Evolutionary conservation across 1,140 invertebrate species (phyloP), one percentile per base, ranked within the genome.

Genomic region (Plodia interpunctella): DNA sequence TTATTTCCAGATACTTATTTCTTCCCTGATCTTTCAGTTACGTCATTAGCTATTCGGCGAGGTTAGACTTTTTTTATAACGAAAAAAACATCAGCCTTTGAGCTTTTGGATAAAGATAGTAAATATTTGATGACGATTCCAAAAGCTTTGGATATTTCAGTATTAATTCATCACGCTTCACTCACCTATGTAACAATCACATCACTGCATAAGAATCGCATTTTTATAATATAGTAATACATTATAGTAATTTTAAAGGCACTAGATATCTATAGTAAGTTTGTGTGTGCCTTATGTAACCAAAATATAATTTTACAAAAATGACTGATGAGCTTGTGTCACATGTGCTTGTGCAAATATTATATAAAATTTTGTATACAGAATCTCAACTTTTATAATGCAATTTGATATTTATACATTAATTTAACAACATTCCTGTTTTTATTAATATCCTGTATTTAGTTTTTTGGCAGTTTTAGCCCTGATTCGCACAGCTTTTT

Each of bases 331-430:
- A 18, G 15, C 18, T 49, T 8, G 18, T 2, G 20, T 20, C 20
- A 51, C 20, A n/a, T 5, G 2, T 8, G 3, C 4, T 20, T 25
- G 21, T 53, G 25, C 30, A n/a, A n/a, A n/a, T n/a, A 25, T 25
- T 25, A 11, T 53, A 51, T 20, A 28, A 28, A 5, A 3, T 25
- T n/a, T 25, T 25, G 51, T 70, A 55, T 62, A 55, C 52, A 57
- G 55, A 57, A 75, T 73, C 70, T 77, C 75, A 57, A 63, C 68
- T 62, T 74, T 78, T 72, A 53, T 74, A 75, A 57, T 67, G 54
- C 60, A 71, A 65, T 66, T 66, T 71, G 63, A 32, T 55, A 64
- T 58, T 64, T 71, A 67, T 62, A 32, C 11, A 51, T 19, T 49
- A 49, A 69, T 62, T 64, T 68, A 60, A 55, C 2, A n/a, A 21